Percentiles rank a stretch among this genome's conserved stretches.
Evolutionary conservation across 2,113 vertebrate genomes (phyloP).

Genomic region (Oophaga pumilio): DNA sequence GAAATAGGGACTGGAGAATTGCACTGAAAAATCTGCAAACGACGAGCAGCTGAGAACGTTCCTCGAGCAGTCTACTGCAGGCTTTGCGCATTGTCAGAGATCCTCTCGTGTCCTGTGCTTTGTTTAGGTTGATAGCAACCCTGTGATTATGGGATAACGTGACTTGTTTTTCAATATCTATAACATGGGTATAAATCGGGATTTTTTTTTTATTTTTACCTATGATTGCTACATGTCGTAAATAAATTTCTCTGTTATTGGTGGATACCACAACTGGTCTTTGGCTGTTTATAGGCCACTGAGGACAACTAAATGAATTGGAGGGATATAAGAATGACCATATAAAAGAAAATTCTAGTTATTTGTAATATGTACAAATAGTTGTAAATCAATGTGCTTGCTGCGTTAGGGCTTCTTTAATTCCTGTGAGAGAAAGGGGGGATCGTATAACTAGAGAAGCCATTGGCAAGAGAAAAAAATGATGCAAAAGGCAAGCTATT

Average conservation of each 20-base stretch:
- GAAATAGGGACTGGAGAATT: constrained; percentile 13
- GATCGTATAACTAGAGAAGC: not conserved
- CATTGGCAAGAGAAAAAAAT: not conserved
- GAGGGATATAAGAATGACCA: not conserved
- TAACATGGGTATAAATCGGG: not conserved
- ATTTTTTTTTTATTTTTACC: not conserved
- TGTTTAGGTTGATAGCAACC: constrained; percentile 11
- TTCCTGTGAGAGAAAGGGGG: not conserved
- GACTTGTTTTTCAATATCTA: not conserved
- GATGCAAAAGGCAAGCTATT: not conserved
- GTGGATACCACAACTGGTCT: not conserved
- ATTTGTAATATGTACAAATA: not conserved
- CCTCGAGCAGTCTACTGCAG: constrained; percentile 20
- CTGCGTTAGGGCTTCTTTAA: not conserved
- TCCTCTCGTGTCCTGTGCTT: constrained; percentile 36
- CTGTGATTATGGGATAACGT: not conserved
- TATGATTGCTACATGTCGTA: not conserved
- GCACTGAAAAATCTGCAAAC: not conserved
- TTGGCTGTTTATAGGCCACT: not conserved
- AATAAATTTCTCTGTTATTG: not conserved
- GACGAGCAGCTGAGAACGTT: not conserved
- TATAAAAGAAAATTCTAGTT: not conserved
- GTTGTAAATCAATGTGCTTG: not conserved
- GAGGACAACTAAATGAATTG: not conserved
- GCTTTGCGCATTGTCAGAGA: constrained; percentile 23